Percentiles rank a stretch among this genome's conserved stretches.
These are phyloP conservation scores for Hydrozoanthus gracilis DNA, from an alignment of 92 coral and sea anemone species.

Conservation along the genomic window DNA sequence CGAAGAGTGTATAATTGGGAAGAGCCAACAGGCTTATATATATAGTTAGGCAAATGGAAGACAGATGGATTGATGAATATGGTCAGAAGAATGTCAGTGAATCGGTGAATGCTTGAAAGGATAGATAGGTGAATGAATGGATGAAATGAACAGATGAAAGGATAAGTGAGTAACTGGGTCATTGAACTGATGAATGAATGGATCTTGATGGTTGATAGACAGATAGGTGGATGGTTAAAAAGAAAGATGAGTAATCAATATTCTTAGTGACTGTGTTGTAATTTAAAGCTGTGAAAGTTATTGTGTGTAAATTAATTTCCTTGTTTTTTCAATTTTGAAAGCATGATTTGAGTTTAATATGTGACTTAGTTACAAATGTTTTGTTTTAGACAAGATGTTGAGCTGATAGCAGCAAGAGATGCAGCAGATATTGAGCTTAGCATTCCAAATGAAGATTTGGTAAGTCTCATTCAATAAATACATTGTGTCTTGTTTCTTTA, in stretches of 20 bases:
- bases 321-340: no score
- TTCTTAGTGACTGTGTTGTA: no score
- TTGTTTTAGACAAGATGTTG: slow-evolving; percentile 63
- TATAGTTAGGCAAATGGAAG: no score
- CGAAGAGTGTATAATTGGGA: no score
- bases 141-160: neutral
- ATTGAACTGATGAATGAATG: neutral
- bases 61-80: no score
- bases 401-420: slow-evolving; percentile 67
- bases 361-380: neutral
- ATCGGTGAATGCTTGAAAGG: neutral
- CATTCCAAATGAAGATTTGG: slow-evolving; percentile 68
- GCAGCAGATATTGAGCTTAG: slow-evolving; percentile 41
- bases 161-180: neutral
- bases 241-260: no score
- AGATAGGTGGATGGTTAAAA: no score
- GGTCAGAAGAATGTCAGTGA: no score
- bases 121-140: neutral
- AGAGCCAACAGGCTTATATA: no score
- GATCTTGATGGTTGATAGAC: no score
- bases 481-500: neutral
- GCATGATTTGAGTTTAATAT: neutral
- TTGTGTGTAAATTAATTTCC: no score
- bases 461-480: neutral
- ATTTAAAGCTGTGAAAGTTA: no score